Percentiles rank a stretch among this genome's conserved stretches.
Conservation (phyloP, 2,888 invertebrate genomes). For the Cerastis rubricosa region DNA sequence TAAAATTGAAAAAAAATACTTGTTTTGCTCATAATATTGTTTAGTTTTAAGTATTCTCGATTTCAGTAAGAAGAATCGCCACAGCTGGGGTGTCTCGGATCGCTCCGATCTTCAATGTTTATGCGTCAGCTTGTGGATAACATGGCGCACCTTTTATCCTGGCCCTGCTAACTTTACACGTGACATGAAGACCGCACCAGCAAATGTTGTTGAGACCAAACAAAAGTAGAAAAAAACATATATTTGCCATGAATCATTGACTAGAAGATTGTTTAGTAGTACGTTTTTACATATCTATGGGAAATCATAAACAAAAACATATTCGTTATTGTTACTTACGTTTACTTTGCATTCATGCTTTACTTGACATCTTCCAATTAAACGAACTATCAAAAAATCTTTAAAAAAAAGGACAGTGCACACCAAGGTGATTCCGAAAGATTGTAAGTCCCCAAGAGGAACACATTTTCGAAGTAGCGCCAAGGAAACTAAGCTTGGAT, state of each 20-base stretch:
- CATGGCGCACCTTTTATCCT: neutral
- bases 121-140: neutral
- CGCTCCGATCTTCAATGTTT: neutral
- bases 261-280: neutral
- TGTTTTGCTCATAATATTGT: neutral
- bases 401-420: conserved; percentile 23
- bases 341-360: neutral
- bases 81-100: neutral
- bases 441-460: conserved; percentile 70
- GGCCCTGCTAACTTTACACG: neutral
- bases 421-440: conserved; percentile 58
- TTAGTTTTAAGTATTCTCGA: neutral
- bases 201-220: neutral
- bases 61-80: neutral
- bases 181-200: neutral
- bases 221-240: neutral
- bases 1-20: neutral
- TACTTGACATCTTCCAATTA: neutral
- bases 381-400: conserved; percentile 2
- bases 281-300: neutral
- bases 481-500: conserved; percentile 77
- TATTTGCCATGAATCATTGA: neutral
- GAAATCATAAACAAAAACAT: neutral
- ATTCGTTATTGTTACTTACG: neutral
- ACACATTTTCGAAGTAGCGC: conserved; percentile 77